Evolutionary conservation across 2,113 vertebrate species (phyloP).

Genomic region (Calonectris borealis): DNA sequence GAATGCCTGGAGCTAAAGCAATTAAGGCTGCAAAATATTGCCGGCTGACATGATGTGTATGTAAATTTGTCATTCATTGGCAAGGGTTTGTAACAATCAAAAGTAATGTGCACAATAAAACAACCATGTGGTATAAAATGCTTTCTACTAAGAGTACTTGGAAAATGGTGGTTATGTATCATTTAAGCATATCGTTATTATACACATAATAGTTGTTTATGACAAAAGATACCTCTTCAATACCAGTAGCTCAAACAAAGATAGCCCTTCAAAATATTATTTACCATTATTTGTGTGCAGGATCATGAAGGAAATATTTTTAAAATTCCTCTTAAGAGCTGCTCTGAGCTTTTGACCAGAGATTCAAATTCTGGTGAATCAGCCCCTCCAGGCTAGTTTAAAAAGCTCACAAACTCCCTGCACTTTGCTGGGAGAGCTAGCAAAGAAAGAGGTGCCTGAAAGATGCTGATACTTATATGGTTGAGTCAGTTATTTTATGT

Average conservation of each 20-base stretch:
- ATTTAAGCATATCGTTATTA: constrained; percentile 64
- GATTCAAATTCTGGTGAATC: constrained; percentile 6
- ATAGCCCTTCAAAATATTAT: constrained; percentile 17
- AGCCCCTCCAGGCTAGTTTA: background rate
- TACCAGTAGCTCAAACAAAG: constrained; percentile 15
- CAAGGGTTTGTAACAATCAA: constrained; percentile 79
- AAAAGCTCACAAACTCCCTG: background rate
- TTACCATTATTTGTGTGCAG: constrained; percentile 7
- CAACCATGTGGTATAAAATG: constrained; percentile 71
- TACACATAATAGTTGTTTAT: constrained; percentile 26
- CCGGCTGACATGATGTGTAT: constrained; percentile 84
- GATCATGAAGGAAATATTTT: constrained; percentile 40
- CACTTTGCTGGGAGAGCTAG: background rate
- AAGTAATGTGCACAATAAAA: constrained; percentile 72
- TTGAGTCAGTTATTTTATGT: background rate
- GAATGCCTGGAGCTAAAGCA: constrained; percentile 84
- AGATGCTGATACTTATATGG: background rate
- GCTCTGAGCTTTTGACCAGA: background rate
- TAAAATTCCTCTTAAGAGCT: constrained; percentile 3
- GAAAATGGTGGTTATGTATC: constrained; percentile 63
- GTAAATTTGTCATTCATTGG: constrained; percentile 89
- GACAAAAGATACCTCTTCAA: constrained; percentile 39
- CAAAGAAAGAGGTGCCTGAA: constrained; percentile 7
- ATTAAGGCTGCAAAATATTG: constrained; percentile 86
- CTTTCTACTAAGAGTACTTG: constrained; percentile 64